Percentiles rank a stretch among this genome's conserved stretches.
These are phyloP conservation scores for Cataglyphis hispanica DNA, from an alignment of 1,140 invertebrate species.

Conservation along the genomic window DNA sequence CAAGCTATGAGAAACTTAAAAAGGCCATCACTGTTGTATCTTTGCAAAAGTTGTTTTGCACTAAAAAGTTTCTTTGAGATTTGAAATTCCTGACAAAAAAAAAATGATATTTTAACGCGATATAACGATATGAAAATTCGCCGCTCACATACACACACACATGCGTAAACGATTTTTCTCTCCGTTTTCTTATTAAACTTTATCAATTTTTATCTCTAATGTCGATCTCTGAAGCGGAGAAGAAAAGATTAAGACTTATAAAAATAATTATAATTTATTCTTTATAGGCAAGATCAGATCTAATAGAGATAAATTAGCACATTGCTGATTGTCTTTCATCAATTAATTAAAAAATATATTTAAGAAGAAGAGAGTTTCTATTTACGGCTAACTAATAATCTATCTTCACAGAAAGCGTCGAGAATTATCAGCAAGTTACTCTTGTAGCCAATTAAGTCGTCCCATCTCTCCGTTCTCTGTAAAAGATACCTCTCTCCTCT, in stretches of 20 bases:
- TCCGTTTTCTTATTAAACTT: neutral
- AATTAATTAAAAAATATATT: conserved; percentile 20
- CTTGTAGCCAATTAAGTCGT: conserved; percentile 14
- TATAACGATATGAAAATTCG: neutral
- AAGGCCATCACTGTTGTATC: neutral
- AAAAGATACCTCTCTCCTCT: neutral
- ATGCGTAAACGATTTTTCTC: neutral
- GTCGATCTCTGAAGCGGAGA: neutral
- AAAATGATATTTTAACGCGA: neutral
- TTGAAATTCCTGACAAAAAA: neutral
- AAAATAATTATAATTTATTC: conserved; percentile 34
- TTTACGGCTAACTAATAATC: conserved; percentile 21
- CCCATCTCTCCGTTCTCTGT: neutral
- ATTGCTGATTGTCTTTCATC: neutral
- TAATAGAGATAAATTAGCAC: neutral
- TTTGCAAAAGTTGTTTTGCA: neutral
- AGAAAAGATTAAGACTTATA: neutral
- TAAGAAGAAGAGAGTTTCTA: neutral
- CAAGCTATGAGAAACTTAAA: conserved; percentile 3
- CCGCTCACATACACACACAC: too few relatives aligned
- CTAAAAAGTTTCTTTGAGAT: neutral
- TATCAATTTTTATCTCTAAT: neutral
- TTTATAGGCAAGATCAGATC: neutral
- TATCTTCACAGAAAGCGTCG: neutral
- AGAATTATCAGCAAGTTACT: conserved; percentile 28